Percentiles rank a stretch among this genome's conserved stretches.
phyloP scores from a whole-genome alignment of 2,113 vertebrate genomes.

The Tinamus guttatus region DNA sequence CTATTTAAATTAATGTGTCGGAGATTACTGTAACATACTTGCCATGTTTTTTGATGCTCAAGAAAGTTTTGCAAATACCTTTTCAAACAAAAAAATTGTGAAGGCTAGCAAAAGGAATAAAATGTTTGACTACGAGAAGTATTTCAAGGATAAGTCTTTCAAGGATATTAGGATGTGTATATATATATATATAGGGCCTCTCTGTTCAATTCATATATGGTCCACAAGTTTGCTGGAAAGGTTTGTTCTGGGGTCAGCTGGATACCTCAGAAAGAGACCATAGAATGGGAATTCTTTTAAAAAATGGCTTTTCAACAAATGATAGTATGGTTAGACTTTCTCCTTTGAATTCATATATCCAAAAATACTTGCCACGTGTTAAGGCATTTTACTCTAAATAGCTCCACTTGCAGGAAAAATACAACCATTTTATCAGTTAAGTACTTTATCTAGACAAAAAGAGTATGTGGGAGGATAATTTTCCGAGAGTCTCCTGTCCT shows the following conservation, averaged over 20 bases:
- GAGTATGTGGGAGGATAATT: fast-evolving
- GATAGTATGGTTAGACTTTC: neutral
- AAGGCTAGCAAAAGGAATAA: neutral
- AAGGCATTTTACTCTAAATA: neutral
- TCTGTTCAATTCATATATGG: neutral
- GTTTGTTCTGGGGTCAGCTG: neutral
- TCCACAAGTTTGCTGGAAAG: neutral
- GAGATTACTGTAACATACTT: constrained; percentile 33
- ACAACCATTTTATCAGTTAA: neutral
- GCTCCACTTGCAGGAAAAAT: neutral
- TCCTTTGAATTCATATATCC: neutral
- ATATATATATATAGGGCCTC: neutral
- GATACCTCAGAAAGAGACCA: neutral
- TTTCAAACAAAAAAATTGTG: constrained; percentile 39
- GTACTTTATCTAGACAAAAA: neutral
- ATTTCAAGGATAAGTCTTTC: neutral
- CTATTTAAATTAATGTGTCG: neutral
- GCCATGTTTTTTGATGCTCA: neutral
- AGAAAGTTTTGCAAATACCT: neutral
- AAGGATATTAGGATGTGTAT: neutral
- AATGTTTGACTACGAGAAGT: neutral
- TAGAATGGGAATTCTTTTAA: neutral
- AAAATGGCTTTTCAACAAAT: neutral
- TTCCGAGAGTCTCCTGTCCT: neutral
- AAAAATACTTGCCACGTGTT: neutral